phyloP scores from a whole-genome alignment of 2,888 invertebrate genomes.

The Neelides folsomi region DNA sequence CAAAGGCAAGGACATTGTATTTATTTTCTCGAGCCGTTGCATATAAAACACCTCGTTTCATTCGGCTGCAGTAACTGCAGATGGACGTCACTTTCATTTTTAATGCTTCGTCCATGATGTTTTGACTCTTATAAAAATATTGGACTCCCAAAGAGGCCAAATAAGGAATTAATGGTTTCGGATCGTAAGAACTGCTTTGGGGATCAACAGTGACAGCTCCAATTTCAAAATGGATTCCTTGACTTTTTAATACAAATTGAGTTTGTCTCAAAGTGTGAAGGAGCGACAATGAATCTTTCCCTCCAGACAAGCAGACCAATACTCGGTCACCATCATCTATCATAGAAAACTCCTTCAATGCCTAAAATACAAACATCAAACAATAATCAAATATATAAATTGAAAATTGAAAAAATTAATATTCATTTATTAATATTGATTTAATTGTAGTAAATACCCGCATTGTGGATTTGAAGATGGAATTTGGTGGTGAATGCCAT shows the following conservation, averaged over 20 bases:
- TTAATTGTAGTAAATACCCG: slow-evolving; percentile 44
- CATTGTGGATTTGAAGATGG: slow-evolving; percentile 65
- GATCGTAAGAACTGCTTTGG: slow-evolving; percentile 47
- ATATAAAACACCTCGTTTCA: slow-evolving; percentile 61
- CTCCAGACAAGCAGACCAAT: slow-evolving; percentile 70
- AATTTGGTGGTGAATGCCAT: slow-evolving; percentile 66
- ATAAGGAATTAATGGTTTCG: slow-evolving; percentile 56
- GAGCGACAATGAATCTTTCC: slow-evolving; percentile 68
- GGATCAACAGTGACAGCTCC: slow-evolving; percentile 65
- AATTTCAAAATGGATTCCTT: slow-evolving; percentile 57
- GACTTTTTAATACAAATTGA: slow-evolving; percentile 58
- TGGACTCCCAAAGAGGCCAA: slow-evolving; percentile 57
- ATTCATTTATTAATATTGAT: slow-evolving; percentile 1
- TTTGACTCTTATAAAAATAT: slow-evolving; percentile 59
- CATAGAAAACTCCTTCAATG: slow-evolving; percentile 70
- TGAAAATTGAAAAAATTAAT: slow-evolving; percentile 3
- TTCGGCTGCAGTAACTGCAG: slow-evolving; percentile 59
- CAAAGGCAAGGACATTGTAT: slow-evolving; percentile 76
- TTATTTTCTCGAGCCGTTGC: slow-evolving; percentile 58
- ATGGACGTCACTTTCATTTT: slow-evolving; percentile 38
- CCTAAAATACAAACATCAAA: slow-evolving; percentile 41
- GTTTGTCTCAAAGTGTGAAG: slow-evolving; percentile 73
- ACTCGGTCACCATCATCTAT: slow-evolving; percentile 67
- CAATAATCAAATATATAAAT: slow-evolving; percentile 1
- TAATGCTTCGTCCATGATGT: slow-evolving; percentile 37